These are phyloP conservation scores for Diadumene lineata DNA, from an alignment of 92 coral and sea anemone genomes.

Conservation along the genomic window DNA sequence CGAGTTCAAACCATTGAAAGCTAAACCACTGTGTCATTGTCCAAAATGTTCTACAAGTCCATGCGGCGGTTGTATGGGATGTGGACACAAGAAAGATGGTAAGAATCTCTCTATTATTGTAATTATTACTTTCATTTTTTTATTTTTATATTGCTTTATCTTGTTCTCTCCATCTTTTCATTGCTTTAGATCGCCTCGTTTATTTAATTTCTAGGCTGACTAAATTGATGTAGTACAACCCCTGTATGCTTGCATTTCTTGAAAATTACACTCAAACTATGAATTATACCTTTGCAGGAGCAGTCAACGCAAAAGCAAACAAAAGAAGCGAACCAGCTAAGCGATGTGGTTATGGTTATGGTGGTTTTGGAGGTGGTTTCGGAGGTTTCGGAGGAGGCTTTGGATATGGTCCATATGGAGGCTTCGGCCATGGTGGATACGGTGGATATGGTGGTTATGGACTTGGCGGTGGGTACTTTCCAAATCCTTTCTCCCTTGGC, in stretches of 20 bases:
- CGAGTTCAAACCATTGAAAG: constrained; percentile 80
- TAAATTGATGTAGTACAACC: no score
- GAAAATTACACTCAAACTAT: neutral
- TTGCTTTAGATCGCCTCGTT: no score
- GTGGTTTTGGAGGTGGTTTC: constrained; percentile 37
- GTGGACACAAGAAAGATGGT: constrained; percentile 48
- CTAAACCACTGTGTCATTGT: constrained; percentile 88
- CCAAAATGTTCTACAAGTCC: constrained; percentile 57
- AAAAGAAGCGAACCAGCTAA: constrained; percentile 25
- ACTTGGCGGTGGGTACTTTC: constrained; percentile 35
- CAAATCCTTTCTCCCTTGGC: neutral
- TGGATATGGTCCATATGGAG: constrained; percentile 29
- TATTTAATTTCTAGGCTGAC: no score
- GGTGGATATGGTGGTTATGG: constrained; percentile 59
- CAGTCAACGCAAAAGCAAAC: neutral
- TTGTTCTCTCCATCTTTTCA: no score
- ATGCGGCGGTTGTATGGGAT: constrained; percentile 47
- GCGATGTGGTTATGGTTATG: constrained; percentile 30
- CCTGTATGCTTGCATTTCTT: neutral
- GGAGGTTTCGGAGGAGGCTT: constrained; percentile 26
- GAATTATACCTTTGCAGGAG: neutral
- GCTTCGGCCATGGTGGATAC: constrained; percentile 22
- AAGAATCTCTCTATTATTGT: neutral
- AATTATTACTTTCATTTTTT: no score
- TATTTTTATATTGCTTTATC: no score